Conservation (phyloP, 2,113 vertebrate species). For the Todiramphus chloris region DNA sequence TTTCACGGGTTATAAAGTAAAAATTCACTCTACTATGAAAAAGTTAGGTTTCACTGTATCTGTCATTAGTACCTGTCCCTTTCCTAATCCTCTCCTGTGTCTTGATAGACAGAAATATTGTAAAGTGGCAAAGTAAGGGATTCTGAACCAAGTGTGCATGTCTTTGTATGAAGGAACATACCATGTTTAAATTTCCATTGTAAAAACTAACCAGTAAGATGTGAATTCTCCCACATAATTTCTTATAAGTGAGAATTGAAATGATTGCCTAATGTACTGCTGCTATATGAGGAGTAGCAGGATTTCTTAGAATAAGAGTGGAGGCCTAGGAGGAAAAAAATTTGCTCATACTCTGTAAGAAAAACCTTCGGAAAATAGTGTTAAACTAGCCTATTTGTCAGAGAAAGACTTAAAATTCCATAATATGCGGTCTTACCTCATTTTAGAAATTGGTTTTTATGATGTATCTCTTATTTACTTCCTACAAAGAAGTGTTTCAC, state of each 20-base stretch:
- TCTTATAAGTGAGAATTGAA: neutral
- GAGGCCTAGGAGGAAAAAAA: neutral
- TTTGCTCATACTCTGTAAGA: neutral
- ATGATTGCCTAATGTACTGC: neutral
- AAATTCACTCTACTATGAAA: neutral
- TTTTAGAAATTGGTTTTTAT: neutral
- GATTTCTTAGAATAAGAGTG: neutral
- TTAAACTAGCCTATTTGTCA: neutral
- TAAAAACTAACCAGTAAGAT: neutral
- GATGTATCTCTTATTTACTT: neutral
- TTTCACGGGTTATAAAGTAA: neutral
- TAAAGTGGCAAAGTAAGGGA: neutral
- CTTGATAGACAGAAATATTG: neutral
- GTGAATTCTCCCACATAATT: neutral
- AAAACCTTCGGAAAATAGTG: neutral
- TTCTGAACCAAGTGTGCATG: neutral
- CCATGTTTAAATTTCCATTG: neutral
- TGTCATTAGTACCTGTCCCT: neutral
- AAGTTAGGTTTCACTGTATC: neutral
- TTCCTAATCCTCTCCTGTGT: neutral
- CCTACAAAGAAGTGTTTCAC: neutral
- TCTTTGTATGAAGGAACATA: neutral
- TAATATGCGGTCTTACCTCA: neutral
- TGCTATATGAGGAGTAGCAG: neutral
- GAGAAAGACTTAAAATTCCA: neutral